Percentiles rank a stretch among this genome's conserved stretches.
Conservation (phyloP, 2,113 vertebrate species). For the Takifugu bimaculatus region DNA sequence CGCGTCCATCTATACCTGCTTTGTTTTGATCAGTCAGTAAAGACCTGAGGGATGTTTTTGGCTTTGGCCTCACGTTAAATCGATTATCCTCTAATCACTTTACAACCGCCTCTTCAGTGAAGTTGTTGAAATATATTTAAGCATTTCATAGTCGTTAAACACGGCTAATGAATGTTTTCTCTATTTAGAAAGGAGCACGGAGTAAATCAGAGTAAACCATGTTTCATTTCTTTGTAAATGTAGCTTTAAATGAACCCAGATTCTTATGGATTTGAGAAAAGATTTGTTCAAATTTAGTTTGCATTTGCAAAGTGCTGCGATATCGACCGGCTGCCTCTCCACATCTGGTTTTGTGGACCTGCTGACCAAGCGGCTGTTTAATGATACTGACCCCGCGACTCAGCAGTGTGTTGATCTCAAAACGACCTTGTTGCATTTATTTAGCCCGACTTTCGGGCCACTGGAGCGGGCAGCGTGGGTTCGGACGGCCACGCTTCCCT, state of each 20-base stretch:
- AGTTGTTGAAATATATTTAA: conserved; percentile 51
- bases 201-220: neutral
- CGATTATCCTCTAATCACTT: conserved; percentile 49
- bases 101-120: conserved; percentile 54
- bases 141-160: conserved; percentile 53
- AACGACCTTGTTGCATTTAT: no score
- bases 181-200: conserved; percentile 23
- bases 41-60: conserved; percentile 31
- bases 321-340: neutral
- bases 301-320: neutral
- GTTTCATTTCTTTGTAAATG: neutral
- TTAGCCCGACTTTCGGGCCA: no score
- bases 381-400: no score
- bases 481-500: no score
- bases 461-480: no score
- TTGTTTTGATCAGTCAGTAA: conserved; percentile 21
- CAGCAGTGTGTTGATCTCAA: no score
- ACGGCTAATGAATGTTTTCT: conserved; percentile 45
- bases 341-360: no score
- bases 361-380: no score
- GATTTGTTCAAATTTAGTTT: neutral
- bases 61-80: conserved; percentile 48
- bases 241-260: neutral
- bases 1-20: conserved; percentile 23
- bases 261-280: no score